phyloP scores from a whole-genome alignment of 2,797 vertebrate genomes.

The Atherinosoma microstoma region DNA sequence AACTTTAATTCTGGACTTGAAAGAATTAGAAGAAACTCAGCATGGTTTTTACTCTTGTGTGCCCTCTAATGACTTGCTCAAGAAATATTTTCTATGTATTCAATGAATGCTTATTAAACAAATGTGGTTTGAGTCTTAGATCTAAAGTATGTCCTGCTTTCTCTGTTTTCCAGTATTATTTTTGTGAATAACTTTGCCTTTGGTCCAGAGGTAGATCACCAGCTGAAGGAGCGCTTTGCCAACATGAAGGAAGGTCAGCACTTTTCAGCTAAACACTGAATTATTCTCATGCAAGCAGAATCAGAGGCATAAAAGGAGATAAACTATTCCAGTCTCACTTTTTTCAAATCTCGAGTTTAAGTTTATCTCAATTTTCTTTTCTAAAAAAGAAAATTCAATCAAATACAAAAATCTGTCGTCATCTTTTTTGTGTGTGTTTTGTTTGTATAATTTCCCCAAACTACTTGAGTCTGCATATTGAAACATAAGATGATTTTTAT shows the following conservation, averaged over 20 bases:
- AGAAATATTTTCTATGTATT: neutral
- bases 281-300: neutral
- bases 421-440: neutral
- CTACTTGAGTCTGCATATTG: neutral
- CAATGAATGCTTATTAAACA: neutral
- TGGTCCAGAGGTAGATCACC: constrained; percentile 99
- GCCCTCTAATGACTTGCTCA: neutral
- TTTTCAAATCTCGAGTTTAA: no score
- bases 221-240: constrained; percentile 99
- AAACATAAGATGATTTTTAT: neutral
- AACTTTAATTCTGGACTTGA: neutral
- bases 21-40: neutral
- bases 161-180: constrained; percentile 92
- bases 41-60: neutral
- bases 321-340: no score
- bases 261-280: neutral
- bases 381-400: neutral
- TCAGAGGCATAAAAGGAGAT: no score
- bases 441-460: neutral
- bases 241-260: constrained; percentile 99
- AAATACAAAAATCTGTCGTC: neutral
- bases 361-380: no score
- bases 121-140: neutral
- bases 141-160: constrained; percentile 44
- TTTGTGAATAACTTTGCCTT: constrained; percentile 99